Base-by-base conservation (phyloP, 37 sponge, comb jelly and placozoan genomes). In the Ephydatia muelleri region DNA sequence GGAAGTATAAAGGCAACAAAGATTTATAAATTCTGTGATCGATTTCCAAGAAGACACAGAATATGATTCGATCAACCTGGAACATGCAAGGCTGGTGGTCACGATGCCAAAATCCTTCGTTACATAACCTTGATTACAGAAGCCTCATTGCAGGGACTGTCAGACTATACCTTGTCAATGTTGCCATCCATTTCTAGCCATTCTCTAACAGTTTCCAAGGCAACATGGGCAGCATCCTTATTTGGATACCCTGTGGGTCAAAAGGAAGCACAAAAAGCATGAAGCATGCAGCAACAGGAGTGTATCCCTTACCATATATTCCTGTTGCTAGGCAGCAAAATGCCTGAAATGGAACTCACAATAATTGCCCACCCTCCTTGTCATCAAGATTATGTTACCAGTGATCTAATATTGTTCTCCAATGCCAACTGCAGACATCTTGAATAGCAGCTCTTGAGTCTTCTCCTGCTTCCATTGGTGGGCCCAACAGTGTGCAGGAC, bases 401-500 rank as follows among this genome's bases (percentile, higher is more conserved):
- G 71, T 28, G 97, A 93, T 79, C 74, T 83, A 48, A 97, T 95
- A 38, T 88, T 82, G 26, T 95, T 75, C 67, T 87, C 67, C 29
- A 81, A 23, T 19, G 77, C 87, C n/a, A 93, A 79, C 67, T 92
- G 66, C 12, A 94, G 78, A 35, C 84, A 97, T 0, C 68, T 26
- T 37, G 75, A 28, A 64, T 97, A 97, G 76, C 97, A 97, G 37
- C 85, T 85, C 49, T 47, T 71, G 43, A 97, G 87, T 26, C 25
- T 35, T 0, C 47, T 80, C 28, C 34, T 28, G 6, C 39, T 82
- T 26, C 48, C 43, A 48, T 87, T 64, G 27, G 86, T 86, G 8
- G 97, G 97, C 9, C 95, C 97, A 72, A 97, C 95, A 69, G 97
- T 92, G 76, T 97, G 97, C 0, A 97, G 75, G 11, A 97, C 76